Percentiles rank a stretch among this genome's conserved stretches.
Evolutionary conservation across 1,140 invertebrate species (phyloP).

Genomic region (Dendrolimus punctatus): DNA sequence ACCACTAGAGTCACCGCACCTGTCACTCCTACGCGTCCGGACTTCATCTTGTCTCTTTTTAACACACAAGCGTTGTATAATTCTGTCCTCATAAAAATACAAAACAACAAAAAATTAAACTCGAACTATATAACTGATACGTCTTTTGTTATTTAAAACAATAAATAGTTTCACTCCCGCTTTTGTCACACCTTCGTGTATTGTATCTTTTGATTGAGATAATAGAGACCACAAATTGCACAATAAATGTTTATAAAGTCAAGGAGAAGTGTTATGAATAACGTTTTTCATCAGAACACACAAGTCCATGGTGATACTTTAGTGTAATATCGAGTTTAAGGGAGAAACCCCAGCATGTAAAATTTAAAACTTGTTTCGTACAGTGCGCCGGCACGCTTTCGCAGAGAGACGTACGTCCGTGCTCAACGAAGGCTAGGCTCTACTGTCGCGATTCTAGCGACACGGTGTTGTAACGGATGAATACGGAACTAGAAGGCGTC

Average conservation of each 20-base stretch:
- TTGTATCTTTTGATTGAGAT: slow-evolving; percentile 39
- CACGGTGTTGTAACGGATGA: slow-evolving; percentile 29
- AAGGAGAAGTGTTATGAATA: slow-evolving; percentile 25
- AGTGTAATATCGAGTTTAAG: slow-evolving; percentile 14
- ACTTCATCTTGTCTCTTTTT: slow-evolving; percentile 64
- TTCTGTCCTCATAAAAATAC: slow-evolving; percentile 45
- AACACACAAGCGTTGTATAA: slow-evolving; percentile 31
- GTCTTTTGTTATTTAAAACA: slow-evolving; percentile 47
- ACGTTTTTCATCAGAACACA: slow-evolving; percentile 24
- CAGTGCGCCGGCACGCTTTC: slow-evolving; percentile 15
- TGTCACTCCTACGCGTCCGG: slow-evolving; percentile 50
- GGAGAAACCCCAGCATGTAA: slow-evolving; percentile 15
- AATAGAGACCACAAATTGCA: slow-evolving; percentile 52
- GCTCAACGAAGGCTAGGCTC: slow-evolving; percentile 32
- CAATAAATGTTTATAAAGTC: slow-evolving; percentile 37
- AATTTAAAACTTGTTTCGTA: slow-evolving; percentile 59
- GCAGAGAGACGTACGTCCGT: slow-evolving; percentile 34
- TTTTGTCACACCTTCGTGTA: slow-evolving; percentile 51
- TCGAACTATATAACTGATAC: slow-evolving; percentile 44
- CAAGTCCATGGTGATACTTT: slow-evolving; percentile 37
- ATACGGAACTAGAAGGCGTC: slow-evolving; percentile 47
- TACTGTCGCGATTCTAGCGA: slow-evolving; percentile 48
- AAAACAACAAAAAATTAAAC: slow-evolving; percentile 46
- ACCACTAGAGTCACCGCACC: slow-evolving; percentile 60
- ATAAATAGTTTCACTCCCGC: slow-evolving; percentile 56